A percentile compares a stretch with the other conserved stretches of the same genome.
Evolutionary conservation across 2,888 invertebrate genomes (phyloP).

Genomic region (Cerastis rubricosa): DNA sequence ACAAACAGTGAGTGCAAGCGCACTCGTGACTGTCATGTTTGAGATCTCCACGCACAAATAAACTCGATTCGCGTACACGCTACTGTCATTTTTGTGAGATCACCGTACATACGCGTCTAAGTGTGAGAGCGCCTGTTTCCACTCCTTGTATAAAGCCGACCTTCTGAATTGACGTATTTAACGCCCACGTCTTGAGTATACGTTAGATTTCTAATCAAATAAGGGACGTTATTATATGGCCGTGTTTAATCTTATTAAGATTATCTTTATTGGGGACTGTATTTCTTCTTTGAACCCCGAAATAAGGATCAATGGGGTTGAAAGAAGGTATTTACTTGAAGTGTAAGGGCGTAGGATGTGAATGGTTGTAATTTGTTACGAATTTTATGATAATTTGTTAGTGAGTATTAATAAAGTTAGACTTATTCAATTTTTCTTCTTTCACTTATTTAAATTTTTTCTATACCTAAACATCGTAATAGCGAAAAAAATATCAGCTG

Average conservation of each 20-base stretch:
- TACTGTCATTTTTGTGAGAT: background rate
- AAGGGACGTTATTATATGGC: constrained; percentile 57
- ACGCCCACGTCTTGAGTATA: constrained; percentile 16
- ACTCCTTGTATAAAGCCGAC: background rate
- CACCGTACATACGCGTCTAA: background rate
- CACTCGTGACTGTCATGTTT: background rate
- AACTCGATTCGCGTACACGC: background rate
- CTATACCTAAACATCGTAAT: no score
- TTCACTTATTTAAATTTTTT: no score
- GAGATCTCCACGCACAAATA: background rate
- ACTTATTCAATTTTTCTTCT: no score
- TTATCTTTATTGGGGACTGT: constrained; percentile 64
- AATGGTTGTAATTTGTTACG: constrained; percentile 15
- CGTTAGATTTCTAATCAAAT: constrained; percentile 58
- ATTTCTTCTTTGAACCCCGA: constrained; percentile 46
- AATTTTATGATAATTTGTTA: constrained; percentile 4
- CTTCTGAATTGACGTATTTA: background rate
- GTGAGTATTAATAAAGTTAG: background rate
- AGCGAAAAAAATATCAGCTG: no score
- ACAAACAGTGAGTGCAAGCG: background rate
- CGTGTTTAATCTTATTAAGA: constrained; percentile 62
- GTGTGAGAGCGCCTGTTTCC: background rate
- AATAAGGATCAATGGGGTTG: constrained; percentile 45
- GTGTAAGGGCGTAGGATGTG: constrained; percentile 2
- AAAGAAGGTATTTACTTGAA: constrained; percentile 38